These are phyloP conservation scores for Uropsilus gracilis DNA, from an alignment of 2,113 vertebrate genomes.

Conservation along the genomic window DNA sequence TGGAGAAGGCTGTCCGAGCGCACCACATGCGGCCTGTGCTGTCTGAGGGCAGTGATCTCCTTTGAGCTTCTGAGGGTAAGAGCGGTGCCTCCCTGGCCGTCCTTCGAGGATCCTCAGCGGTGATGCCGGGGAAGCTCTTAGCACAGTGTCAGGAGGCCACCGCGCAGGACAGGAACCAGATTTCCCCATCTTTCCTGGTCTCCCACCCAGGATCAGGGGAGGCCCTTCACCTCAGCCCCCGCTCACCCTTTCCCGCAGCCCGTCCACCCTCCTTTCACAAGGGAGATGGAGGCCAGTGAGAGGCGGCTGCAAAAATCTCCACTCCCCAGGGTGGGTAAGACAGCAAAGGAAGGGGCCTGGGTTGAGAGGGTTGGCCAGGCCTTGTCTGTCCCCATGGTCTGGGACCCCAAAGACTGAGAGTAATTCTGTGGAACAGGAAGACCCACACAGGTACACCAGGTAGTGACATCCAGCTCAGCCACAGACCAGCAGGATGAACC, in stretches of 20 bases:
- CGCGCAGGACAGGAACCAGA: background rate
- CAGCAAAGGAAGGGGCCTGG: no score
- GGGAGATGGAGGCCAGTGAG: background rate
- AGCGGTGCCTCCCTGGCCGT: rapidly evolving
- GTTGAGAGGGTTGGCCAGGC: background rate
- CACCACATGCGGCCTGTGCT: background rate
- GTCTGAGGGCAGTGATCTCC: background rate
- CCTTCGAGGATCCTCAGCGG: background rate
- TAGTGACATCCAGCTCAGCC: background rate
- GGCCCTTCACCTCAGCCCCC: no score
- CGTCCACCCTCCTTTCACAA: rapidly evolving
- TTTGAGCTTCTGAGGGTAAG: background rate
- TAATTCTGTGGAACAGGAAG: background rate
- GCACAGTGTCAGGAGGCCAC: background rate
- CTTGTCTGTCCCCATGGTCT: background rate
- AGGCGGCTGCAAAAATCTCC: no score
- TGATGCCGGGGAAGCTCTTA: background rate
- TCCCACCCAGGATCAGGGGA: no score
- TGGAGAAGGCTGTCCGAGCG: background rate
- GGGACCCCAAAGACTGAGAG: background rate
- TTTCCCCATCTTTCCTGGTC: no score
- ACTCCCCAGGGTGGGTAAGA: no score
- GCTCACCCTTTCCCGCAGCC: background rate
- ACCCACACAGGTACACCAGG: background rate
- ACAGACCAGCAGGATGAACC: background rate